phyloP scores from a whole-genome alignment of 1,140 invertebrate species.

The Dysdera silvatica region DNA sequence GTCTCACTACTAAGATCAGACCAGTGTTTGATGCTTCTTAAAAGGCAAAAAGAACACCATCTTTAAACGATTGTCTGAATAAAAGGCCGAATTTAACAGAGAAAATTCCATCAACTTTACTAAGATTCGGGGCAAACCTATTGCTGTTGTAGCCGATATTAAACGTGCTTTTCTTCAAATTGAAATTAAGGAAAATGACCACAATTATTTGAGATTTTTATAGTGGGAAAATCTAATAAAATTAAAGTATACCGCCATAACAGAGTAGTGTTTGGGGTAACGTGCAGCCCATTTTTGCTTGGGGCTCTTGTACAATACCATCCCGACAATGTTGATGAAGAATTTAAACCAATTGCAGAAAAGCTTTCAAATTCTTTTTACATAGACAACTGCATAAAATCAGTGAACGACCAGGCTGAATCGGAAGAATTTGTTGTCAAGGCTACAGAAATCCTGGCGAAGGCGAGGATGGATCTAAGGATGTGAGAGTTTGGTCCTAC shows the following conservation, averaged over 20 bases:
- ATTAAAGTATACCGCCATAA: conserved; percentile 4
- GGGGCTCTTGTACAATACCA: background rate
- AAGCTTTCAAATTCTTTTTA: background rate
- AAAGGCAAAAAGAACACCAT: background rate
- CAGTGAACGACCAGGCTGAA: background rate
- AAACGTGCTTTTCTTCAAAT: conserved; percentile 30
- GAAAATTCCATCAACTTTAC: conserved; percentile 32
- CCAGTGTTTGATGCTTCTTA: conserved; percentile 5
- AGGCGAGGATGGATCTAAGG: conserved; percentile 1
- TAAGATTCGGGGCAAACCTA: conserved; percentile 1
- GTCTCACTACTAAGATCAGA: conserved; percentile 24
- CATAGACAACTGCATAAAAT: background rate
- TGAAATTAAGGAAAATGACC: background rate
- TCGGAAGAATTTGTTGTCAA: background rate
- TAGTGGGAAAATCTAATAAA: background rate
- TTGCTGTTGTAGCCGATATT: conserved; percentile 22
- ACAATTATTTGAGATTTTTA: conserved; percentile 6
- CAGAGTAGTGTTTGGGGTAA: conserved; percentile 12
- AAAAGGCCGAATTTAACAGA: background rate
- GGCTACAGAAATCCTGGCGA: background rate
- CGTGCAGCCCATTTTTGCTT: conserved; percentile 7
- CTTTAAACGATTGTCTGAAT: conserved; percentile 7
- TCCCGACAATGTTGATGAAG: background rate
- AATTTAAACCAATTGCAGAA: background rate
- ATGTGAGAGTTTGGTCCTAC: too few species aligned